Evolutionary conservation across 2,888 invertebrate species (phyloP), one percentile per base, ranked within the genome.

Genomic region (Pardosa pseudoannulata): DNA sequence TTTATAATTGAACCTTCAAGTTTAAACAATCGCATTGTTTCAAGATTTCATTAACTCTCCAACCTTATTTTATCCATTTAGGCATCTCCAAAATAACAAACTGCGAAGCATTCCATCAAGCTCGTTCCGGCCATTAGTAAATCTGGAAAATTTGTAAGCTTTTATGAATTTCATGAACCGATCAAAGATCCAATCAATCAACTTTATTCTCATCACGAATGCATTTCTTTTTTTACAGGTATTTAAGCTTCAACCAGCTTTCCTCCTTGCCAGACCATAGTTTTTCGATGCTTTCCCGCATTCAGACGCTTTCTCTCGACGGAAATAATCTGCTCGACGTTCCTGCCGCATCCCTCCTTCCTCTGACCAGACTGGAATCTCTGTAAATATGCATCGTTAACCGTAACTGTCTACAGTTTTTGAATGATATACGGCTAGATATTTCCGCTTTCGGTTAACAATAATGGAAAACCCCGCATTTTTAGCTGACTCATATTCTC

Each of bases 131-230:
- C 62, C 74, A n/a, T 72, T 87, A 32, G 80, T 76, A 13, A 79
- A 80, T 65, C 32, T 87, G 39, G 87, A 87, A 76, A 87, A 80
- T 65, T 62, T 87, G 87, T 87, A 80, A 87, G 87, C 73, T 65
- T 36, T 36, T 46, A 46, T 16, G 46, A 46, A 16, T 9, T 46
- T 11, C 46, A 46, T 46, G 16, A 9, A 46, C 36, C 36, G 5
- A 36, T 36, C 5, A 46, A 46, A 36, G 16, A 16, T 46, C 36
- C 36, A 36, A 11, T 7, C 9, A 6, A 16, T 46, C 2, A 46
- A 46, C 9, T 9, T 9, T 7, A 7, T 36, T 36, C 36, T 46
- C 46, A 46, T 46, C 46, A 2, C 9, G 2, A 16, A 56, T 56
- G 19, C 16, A 16, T 56, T 3, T 23, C 5, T 3, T 19, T 19